Percentiles rank a stretch among this genome's conserved stretches.
Evolutionary conservation across 2,888 invertebrate species (phyloP).

Genomic region (Drosophila melanosoma): DNA sequence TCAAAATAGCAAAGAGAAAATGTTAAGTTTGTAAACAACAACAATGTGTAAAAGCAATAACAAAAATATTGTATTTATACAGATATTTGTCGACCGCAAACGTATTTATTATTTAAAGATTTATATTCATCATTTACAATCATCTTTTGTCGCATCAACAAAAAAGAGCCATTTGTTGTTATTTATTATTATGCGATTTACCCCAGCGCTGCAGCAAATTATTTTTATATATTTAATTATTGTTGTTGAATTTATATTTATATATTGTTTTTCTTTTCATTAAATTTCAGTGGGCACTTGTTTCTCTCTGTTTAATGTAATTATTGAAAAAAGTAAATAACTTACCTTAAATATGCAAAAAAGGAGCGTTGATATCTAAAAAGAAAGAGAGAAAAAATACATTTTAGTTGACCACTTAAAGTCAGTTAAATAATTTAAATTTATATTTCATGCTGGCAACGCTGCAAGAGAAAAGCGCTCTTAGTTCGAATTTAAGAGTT

Average conservation of each 20-base stretch:
- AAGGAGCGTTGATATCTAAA: constrained; percentile 24
- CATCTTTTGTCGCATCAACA: too few species aligned
- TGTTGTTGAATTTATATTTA: too few species aligned
- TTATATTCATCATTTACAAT: too few species aligned
- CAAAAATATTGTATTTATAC: constrained; percentile 16
- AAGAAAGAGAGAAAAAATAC: constrained; percentile 22
- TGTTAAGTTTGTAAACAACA: background rate
- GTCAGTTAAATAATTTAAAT: constrained; percentile 33
- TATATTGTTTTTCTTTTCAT: background rate
- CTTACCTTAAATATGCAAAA: constrained; percentile 43
- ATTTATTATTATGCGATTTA: background rate
- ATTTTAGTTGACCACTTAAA: constrained; percentile 18
- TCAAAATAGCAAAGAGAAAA: constrained; percentile 58
- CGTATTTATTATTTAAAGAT: background rate
- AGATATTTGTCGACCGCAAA: background rate
- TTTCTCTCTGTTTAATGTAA: constrained; percentile 34
- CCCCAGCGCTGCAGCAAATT: constrained; percentile 1
- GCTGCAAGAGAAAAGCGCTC: constrained; percentile 40
- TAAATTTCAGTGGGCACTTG: constrained; percentile 40
- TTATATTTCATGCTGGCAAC: constrained; percentile 30
- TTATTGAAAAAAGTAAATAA: background rate
- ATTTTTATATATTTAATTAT: background rate
- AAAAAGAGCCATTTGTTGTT: background rate
- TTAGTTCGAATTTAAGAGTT: constrained; percentile 56
- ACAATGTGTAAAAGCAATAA: constrained; percentile 4